These are phyloP conservation scores for Malurus leucopterus DNA, from an alignment of 2,797 vertebrate species.

Conservation along the genomic window DNA sequence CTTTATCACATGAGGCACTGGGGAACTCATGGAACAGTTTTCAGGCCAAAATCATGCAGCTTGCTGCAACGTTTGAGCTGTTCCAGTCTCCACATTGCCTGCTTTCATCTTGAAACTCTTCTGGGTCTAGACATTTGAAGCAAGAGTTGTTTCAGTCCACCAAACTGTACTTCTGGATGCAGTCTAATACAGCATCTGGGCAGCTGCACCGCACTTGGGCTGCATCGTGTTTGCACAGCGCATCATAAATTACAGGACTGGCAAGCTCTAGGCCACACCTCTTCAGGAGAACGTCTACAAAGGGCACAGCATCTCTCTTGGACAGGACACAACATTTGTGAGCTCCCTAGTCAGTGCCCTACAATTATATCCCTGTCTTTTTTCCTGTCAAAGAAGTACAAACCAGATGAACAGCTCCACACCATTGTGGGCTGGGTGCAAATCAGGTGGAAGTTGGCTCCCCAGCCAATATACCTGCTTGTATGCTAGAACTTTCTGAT, in stretches of 20 bases:
- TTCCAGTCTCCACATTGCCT: neutral
- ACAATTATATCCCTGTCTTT: neutral
- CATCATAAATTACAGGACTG: neutral
- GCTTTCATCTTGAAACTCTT: neutral
- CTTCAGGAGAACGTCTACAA: neutral
- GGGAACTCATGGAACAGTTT: neutral
- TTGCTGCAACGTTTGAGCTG: neutral
- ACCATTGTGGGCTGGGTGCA: neutral
- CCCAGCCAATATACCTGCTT: neutral
- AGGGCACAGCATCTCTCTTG: neutral
- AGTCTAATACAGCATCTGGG: neutral
- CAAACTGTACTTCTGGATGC: neutral
- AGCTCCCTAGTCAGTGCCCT: neutral
- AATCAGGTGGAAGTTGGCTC: neutral
- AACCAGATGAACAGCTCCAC: neutral
- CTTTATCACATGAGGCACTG: neutral
- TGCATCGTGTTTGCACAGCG: neutral
- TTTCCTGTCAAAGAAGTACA: neutral
- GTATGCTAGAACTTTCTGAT: neutral
- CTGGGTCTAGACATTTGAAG: neutral
- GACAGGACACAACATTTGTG: neutral
- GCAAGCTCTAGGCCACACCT: neutral
- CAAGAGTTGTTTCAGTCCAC: neutral
- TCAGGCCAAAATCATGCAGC: neutral
- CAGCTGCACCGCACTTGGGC: rapidly evolving